These are phyloP conservation scores for Ctenicera cuprea DNA, from an alignment of 2,888 invertebrate species.

Conservation along the genomic window DNA sequence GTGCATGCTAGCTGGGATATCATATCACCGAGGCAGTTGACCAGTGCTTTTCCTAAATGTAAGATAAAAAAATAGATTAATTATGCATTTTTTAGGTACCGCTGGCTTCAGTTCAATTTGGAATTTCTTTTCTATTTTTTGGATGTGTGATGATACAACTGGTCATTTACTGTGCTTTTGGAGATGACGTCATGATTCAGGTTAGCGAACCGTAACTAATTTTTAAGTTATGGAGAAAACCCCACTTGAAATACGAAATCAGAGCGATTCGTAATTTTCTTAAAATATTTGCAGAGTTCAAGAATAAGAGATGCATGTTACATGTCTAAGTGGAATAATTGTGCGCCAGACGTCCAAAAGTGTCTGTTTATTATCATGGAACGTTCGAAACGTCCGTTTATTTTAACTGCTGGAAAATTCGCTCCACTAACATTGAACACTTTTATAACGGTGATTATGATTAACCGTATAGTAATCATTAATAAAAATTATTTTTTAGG, in stretches of 20 bases:
- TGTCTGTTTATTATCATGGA: constrained; percentile 16
- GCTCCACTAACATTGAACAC: not conserved
- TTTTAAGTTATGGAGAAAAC: no score
- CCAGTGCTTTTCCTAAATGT: no score
- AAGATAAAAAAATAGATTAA: not conserved
- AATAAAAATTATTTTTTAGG: not conserved
- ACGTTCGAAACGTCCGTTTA: constrained; percentile 14
- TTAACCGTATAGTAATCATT: no score
- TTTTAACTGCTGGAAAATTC: constrained; percentile 18
- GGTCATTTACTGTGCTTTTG: constrained; percentile 17
- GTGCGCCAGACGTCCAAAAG: not conserved
- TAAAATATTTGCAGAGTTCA: constrained; percentile 6
- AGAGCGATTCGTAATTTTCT: not conserved
- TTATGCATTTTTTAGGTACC: not conserved
- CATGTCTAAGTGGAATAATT: constrained; percentile 4
- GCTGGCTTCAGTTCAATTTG: not conserved
- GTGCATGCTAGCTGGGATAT: no score
- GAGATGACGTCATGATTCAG: constrained; percentile 9
- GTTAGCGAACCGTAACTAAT: not conserved
- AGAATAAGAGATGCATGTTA: constrained; percentile 17
- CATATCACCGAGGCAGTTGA: no score
- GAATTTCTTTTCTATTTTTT: not conserved
- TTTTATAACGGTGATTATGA: not conserved
- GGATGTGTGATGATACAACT: not conserved
- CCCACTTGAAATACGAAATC: no score